Base-by-base conservation (phyloP, 2,888 invertebrate species). In the Petrophora chlorosata region DNA sequence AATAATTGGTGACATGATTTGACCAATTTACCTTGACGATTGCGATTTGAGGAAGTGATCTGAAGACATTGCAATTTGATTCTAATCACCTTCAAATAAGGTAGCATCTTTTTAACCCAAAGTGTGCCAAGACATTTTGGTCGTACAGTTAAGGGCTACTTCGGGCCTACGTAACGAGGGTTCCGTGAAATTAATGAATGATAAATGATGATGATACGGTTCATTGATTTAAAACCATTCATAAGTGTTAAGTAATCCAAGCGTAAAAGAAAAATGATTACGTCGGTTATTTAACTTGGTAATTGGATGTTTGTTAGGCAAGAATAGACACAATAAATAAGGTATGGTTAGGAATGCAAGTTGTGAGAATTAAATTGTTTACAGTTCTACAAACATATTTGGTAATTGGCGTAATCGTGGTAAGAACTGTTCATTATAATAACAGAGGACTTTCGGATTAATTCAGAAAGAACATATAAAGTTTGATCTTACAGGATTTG, bases 201-300 rank as follows among this genome's bases (percentile, higher is more conserved):
- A 42, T 39, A 35, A 41, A 43, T 30, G 35, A 40, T 43, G 34
- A 52, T 38, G 46, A 39, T 43, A 46, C 28, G 38, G 38, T 52
- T 38, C 12, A 25, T 43, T 39, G 25, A 32, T 4, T 30, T 25
- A 38, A 22, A 48, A 32, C 30, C 1, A 41, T 30, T 48, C 30
- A 42, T 25, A 3, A 42, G 35, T 23, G 26, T 28, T 16, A 22
- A 16, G 12, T 19, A 12, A 35, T 30, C 23, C 15, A 34, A 38
- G 10, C 12, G 33, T 26, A 28, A 46, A 9, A 17, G 12, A 16
- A 33, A 14, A 14, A 3, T 28, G 16, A 32, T 33, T 14, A 51
- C 23, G 40, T 14, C 13, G 17, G 23, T 41, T 38, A 45, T 12
- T 51, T 38, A 36, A 41, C 33, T 34, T 32, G 8, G 26, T 26